Base-by-base conservation (phyloP, 2,888 invertebrate genomes). In the Choreutis nemorana region DNA sequence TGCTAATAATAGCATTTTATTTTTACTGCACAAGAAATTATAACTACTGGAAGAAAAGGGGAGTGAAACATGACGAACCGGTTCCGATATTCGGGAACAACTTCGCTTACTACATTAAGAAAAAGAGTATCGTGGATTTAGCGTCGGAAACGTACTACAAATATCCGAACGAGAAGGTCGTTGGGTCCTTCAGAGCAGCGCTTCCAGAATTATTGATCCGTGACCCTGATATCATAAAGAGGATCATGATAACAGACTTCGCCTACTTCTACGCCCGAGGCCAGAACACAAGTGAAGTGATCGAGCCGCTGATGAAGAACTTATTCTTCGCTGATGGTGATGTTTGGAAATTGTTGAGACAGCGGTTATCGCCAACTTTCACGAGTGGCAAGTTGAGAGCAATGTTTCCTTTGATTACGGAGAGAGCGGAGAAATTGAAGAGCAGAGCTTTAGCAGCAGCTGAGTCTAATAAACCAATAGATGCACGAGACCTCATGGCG, bases 241-340 rank as follows among this genome's bases (percentile, higher is more conserved):
- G 25, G 11, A 20, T 41, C 4, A 25, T 37, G 7, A 26, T 33
- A 7, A 35, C 55, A 0, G 70, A 71, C 35, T 71, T 70, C 24
- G 11, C 40, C 0, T 34, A 53, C 30, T 70, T 68, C 32, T 51
- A 57, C 31, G 41, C 53, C 1, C 58, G 70, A 2, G 64, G 68
- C 0, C 30, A 66, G 1, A 45, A 46, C 6, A 36, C 42, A 2
- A 42, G 55, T 27, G 46, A 45, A 13, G 40, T 50, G 2, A 34
- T 48, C 0, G 66, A 68, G 21, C 68, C 66, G 2, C 39, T 70
- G 30, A 35, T 62, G 20, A 45, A 49, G 2, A 68, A 68, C 34
- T 32, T 67, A 32, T 65, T 67, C 37, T 57, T 60, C 30, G 56
- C 51, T 4, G 66, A 66, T 20, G 65, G 65, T 0, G 68, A 67